These are phyloP conservation scores for Horisme vitalbata DNA, from an alignment of 2,888 invertebrate genomes.

Conservation along the genomic window DNA sequence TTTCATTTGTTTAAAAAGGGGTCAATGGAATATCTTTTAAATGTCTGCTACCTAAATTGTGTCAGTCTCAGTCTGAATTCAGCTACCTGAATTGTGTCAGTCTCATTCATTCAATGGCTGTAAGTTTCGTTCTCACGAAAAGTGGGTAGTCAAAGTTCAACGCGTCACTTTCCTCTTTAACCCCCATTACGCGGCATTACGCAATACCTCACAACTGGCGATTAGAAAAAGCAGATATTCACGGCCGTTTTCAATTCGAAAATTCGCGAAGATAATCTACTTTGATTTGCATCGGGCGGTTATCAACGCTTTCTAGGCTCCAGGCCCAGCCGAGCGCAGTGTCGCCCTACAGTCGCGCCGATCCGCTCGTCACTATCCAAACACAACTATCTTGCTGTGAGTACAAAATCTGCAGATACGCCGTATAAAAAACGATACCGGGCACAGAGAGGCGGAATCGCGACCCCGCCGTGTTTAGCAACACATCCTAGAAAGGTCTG, in stretches of 20 bases:
- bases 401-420: too few species aligned
- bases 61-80: too few species aligned
- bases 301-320: slow-evolving; percentile 68
- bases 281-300: slow-evolving; percentile 50
- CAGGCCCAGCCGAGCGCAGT: slow-evolving; percentile 47
- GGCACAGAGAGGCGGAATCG: slow-evolving; percentile 19
- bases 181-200: slow-evolving; percentile 43
- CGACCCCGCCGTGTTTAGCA: slow-evolving; percentile 49
- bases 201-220: slow-evolving; percentile 48
- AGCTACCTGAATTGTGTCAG: background rate
- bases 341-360: slow-evolving; percentile 47
- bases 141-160: slow-evolving; percentile 25
- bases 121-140: background rate
- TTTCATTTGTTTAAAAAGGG: too few species aligned
- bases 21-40: too few species aligned
- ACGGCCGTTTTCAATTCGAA: slow-evolving; percentile 67
- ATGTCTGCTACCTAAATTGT: too few species aligned
- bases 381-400: slow-evolving; percentile 41
- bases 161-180: slow-evolving; percentile 13
- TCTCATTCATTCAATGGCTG: background rate
- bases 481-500: slow-evolving; percentile 64
- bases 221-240: slow-evolving; percentile 55
- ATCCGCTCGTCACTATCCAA: slow-evolving; percentile 54
- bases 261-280: slow-evolving; percentile 61
- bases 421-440: slow-evolving; percentile 50